Conservation (phyloP, 2,113 vertebrate species). For the Ceyx margarethae region DNA sequence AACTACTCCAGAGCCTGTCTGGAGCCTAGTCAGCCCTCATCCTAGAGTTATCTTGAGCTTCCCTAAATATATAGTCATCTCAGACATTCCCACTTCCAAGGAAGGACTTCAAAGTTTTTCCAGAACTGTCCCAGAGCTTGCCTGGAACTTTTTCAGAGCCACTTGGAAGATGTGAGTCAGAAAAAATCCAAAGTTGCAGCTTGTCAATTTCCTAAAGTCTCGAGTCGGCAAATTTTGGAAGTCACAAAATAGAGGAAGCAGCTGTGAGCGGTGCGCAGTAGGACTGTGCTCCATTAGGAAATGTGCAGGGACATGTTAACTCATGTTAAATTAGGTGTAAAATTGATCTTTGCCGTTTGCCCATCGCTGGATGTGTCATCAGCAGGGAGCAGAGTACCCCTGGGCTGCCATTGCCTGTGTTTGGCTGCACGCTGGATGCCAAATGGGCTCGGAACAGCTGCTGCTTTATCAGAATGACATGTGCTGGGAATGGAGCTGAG, state of each 20-base stretch:
- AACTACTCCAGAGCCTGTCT: not conserved
- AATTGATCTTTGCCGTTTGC: not conserved
- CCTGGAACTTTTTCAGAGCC: not conserved
- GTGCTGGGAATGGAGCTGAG: not conserved
- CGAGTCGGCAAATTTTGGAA: not conserved
- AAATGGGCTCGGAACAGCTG: not conserved
- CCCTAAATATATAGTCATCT: not conserved
- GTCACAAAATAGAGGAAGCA: not conserved
- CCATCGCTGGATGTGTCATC: not conserved
- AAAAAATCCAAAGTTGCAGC: not conserved
- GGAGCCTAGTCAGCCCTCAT: not conserved
- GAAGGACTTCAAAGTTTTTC: not conserved
- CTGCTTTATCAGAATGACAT: not conserved
- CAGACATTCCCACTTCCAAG: not conserved
- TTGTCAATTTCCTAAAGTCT: not conserved
- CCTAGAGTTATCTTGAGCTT: not conserved
- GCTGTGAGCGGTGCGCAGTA: not conserved
- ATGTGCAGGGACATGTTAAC: not conserved
- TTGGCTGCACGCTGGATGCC: not conserved
- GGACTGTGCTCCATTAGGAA: not conserved
- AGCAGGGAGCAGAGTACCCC: not conserved
- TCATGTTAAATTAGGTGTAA: conserved; percentile 31
- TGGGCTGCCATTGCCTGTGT: not conserved
- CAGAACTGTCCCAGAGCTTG: not conserved
- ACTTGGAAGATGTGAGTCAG: not conserved